Conservation (phyloP, 2,797 vertebrate species). For the Alca torda region DNA sequence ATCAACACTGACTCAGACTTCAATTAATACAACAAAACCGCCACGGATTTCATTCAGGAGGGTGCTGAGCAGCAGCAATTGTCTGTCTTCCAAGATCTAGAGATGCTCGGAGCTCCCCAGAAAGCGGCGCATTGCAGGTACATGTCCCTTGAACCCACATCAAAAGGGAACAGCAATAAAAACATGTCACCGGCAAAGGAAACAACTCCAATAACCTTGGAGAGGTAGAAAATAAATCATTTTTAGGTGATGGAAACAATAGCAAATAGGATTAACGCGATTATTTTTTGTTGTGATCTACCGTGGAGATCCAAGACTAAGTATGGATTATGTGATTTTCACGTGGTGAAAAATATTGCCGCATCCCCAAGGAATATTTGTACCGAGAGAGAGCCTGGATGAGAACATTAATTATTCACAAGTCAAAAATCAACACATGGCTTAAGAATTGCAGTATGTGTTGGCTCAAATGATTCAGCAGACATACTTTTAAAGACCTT, state of each 20-base stretch:
- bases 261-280: neutral
- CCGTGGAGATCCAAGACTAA: neutral
- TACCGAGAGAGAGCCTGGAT: neutral
- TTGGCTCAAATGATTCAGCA: slow-evolving; percentile 19
- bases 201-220: slow-evolving; percentile 17
- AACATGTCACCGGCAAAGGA: neutral
- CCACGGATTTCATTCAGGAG: neutral
- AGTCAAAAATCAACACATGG: slow-evolving; percentile 62
- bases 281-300: slow-evolving; percentile 9
- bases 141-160: neutral
- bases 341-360: neutral
- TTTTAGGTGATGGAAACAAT: slow-evolving; percentile 22
- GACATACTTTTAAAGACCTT: slow-evolving; percentile 2
- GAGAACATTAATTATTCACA: slow-evolving; percentile 52
- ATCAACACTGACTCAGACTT: slow-evolving; percentile 20
- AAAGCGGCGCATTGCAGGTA: neutral
- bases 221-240: neutral
- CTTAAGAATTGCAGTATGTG: slow-evolving; percentile 18
- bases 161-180: neutral
- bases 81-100: neutral
- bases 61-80: neutral
- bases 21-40: neutral
- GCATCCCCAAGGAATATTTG: slow-evolving; percentile 1
- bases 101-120: neutral
- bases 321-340: slow-evolving; percentile 24